Evolutionary conservation across 2,113 vertebrate species (phyloP), one percentile per base, ranked within the genome.

Genomic region (Eupsittula cactorum): DNA sequence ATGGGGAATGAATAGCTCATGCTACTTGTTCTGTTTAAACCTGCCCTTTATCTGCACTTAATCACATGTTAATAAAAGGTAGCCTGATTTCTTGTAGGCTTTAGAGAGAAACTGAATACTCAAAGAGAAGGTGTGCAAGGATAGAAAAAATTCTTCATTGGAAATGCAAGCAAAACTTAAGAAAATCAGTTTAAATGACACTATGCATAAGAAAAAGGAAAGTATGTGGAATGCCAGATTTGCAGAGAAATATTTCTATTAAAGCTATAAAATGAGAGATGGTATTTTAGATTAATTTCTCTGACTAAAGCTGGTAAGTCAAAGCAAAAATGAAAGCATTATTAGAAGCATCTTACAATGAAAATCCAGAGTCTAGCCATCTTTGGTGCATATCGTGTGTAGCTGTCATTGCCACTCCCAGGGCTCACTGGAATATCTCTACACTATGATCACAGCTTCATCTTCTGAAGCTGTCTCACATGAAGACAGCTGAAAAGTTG

Each of bases 401-500:
- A 35, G 63, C n/a, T 67, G 64, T 31, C 42, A 67, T 0, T 3
- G 41, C 37, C 70, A 2, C 5, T 74, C 5, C 35, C 67, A 59
- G 46, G 21, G 37, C 24, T 71, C 35, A 13, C 42, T 55, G 50
- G 15, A 33, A 9, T 1, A 11, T 44, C 37, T 52, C 35, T 20
- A 27, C 21, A 15, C 13, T 20, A 68, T 2, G 0, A 27, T n/a
- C 57, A 41, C 31, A 28, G 24, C 7, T 52, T 8, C 29, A 50
- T 7, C 28, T 84, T 41, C 20, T 29, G 12, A 47, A 19, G 18
- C 37, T 53, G 4, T 11, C 53, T 50, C 35, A 20, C 44, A 11
- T 0, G 1, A 27, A 23, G 2, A 1, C 0, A 3, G 8, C 57
- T 82, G 35, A 15, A 16, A 80, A 3, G 13, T 24, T 17, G 64